Evolutionary conservation across 2,113 vertebrate species (phyloP).

Genomic region (Cynoglossus semilaevis): DNA sequence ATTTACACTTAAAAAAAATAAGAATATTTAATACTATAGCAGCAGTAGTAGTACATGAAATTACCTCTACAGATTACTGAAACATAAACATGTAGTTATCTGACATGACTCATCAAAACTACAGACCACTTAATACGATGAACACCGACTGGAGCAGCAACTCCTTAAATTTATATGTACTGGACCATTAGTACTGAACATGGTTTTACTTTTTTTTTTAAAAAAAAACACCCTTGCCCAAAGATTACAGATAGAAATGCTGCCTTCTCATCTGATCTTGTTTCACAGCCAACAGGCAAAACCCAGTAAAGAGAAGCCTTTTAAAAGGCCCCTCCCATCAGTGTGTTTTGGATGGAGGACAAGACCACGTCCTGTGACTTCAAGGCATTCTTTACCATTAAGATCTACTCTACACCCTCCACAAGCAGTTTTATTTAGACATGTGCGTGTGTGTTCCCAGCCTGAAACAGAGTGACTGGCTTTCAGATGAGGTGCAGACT

Average conservation of each 20-base stretch:
- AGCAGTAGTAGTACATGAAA: no score
- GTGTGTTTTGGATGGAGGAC: slow-evolving; percentile 19
- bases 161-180: no score
- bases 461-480: background rate
- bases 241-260: slow-evolving; percentile 1
- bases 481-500: background rate
- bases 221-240: no score
- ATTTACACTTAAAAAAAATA: no score
- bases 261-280: slow-evolving; percentile 12
- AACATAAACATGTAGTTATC: no score
- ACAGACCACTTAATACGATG: no score
- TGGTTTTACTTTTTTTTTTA: no score
- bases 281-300: slow-evolving; percentile 32
- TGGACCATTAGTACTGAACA: no score
- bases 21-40: no score
- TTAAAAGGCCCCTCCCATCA: slow-evolving; percentile 41
- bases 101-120: no score
- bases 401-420: slow-evolving; percentile 23
- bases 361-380: slow-evolving; percentile 35
- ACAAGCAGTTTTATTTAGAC: slow-evolving; percentile 36
- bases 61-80: no score
- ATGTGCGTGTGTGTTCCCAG: background rate
- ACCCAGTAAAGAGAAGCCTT: slow-evolving; percentile 29
- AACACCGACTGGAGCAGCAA: no score
- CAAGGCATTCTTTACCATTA: slow-evolving; percentile 33